Evolutionary conservation across 2,888 invertebrate species (phyloP).

Genomic region (Ecliptopera silaceata): DNA sequence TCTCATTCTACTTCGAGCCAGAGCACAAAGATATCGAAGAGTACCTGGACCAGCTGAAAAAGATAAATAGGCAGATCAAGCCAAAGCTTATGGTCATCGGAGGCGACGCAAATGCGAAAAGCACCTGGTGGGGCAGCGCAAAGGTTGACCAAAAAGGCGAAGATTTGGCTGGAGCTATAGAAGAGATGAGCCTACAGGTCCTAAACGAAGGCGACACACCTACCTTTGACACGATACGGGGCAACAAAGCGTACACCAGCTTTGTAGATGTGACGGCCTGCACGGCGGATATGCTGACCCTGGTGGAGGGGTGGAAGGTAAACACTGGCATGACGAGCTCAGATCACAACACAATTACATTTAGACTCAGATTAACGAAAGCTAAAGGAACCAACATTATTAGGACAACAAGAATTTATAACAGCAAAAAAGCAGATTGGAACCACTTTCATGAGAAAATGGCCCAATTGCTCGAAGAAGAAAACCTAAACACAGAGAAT

Average conservation of each 20-base stretch:
- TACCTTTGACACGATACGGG: conserved; percentile 37
- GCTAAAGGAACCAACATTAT: not conserved
- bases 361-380: not conserved
- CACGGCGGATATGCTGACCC: conserved; percentile 14
- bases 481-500: not conserved
- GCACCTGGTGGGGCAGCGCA: too few relatives aligned
- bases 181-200: conserved; percentile 31
- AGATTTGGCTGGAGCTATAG: conserved; percentile 2
- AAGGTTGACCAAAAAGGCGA: conserved; percentile 20
- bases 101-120: conserved; percentile 6
- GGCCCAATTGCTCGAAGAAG: not conserved
- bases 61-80: not conserved
- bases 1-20: too few relatives aligned
- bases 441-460: not conserved
- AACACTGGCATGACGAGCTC: not conserved
- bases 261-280: conserved; percentile 40
- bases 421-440: not conserved
- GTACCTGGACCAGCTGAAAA: not conserved
- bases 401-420: not conserved
- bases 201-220: conserved; percentile 37
- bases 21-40: too few relatives aligned
- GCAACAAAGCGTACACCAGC: conserved; percentile 23
- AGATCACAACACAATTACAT: not conserved
- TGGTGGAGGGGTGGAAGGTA: conserved; percentile 24
- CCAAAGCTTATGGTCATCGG: not conserved